Conservation (phyloP, 1,140 invertebrate genomes). For the Bombyx mandarina region DNA sequence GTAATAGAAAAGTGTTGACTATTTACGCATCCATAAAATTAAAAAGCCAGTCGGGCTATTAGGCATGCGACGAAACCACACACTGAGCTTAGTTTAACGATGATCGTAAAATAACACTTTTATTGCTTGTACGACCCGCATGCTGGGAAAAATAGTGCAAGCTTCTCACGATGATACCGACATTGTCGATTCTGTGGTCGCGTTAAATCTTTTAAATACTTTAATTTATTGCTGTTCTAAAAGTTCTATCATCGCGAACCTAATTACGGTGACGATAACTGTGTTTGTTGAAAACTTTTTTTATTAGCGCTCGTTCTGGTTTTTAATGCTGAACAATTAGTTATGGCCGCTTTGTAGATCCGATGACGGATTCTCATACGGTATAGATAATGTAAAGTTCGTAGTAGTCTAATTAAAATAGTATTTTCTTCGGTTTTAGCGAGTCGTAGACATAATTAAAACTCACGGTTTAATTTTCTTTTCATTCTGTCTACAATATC, state of each 20-base stretch:
- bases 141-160: constrained; percentile 26
- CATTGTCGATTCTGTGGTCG: constrained; percentile 24
- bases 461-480: too few species aligned
- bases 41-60: constrained; percentile 20
- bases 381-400: too few species aligned
- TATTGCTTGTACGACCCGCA: constrained; percentile 43
- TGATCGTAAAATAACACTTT: constrained; percentile 44
- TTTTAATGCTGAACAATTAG: too few species aligned
- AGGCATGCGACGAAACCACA: constrained; percentile 21
- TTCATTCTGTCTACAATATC: too few species aligned
- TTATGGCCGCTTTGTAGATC: too few species aligned
- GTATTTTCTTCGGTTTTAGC: too few species aligned
- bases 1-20: constrained; percentile 13
- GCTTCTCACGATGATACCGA: constrained; percentile 20
- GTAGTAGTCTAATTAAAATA: too few species aligned
- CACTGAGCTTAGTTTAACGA: constrained; percentile 28
- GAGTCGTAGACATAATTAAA: too few species aligned
- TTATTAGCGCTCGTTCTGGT: too few species aligned
- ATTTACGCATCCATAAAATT: constrained; percentile 30
- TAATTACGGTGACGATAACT: background rate
- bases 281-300: constrained; percentile 1
- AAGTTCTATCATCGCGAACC: constrained; percentile 1
- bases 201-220: constrained; percentile 10
- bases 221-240: constrained; percentile 8
- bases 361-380: too few species aligned